phyloP scores from a whole-genome alignment of 2,797 vertebrate genomes.

The Artibeus lituratus region DNA sequence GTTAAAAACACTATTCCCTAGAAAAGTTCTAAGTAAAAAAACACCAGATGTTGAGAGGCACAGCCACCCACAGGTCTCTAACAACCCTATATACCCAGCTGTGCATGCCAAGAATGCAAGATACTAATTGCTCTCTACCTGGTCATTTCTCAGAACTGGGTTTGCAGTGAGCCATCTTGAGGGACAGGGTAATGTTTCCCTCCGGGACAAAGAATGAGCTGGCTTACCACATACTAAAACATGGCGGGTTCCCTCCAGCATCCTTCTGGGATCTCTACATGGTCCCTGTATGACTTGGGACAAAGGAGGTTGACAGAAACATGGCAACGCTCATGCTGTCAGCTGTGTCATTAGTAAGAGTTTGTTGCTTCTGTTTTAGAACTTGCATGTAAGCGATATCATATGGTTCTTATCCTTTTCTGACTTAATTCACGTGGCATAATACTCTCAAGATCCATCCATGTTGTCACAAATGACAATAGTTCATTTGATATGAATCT shows the following conservation, averaged over 20 bases:
- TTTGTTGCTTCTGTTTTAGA: neutral
- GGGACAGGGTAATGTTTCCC: neutral
- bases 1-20: slow-evolving; percentile 5
- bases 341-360: neutral
- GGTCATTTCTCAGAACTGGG: neutral
- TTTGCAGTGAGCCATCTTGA: neutral
- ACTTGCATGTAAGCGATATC: neutral
- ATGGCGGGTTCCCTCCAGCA: neutral
- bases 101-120: neutral
- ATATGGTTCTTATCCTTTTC: neutral
- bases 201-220: neutral
- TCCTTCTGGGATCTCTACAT: neutral
- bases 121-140: neutral
- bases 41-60: neutral
- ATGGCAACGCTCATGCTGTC: neutral
- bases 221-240: slow-evolving; percentile 15
- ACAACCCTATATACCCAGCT: neutral
- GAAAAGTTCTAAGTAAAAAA: neutral
- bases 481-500: neutral
- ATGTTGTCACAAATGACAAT: neutral
- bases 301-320: neutral
- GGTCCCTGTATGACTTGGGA: neutral
- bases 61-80: neutral
- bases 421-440: neutral
- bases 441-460: neutral